Conservation (phyloP, 2,888 invertebrate species). For the Teleiodes luculella region DNA sequence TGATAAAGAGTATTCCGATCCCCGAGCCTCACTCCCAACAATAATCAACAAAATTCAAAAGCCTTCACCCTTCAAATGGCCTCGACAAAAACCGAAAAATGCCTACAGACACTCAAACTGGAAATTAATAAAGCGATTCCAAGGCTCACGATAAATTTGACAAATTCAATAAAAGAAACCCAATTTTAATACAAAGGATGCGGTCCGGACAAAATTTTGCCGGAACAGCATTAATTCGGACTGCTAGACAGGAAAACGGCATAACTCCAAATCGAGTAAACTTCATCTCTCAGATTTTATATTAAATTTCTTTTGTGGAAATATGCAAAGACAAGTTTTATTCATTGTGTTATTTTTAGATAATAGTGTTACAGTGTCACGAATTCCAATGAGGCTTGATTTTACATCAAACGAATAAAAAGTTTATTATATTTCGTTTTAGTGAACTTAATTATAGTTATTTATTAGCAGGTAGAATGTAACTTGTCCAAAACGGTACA, state of each 20-base stretch:
- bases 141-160: conserved; percentile 36
- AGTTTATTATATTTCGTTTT: no score
- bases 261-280: conserved; percentile 5
- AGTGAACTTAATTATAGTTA: no score
- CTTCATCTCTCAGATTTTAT: neutral
- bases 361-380: no score
- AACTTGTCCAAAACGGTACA: no score
- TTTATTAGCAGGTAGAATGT: no score
- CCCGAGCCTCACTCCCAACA: neutral
- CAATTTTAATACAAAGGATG: conserved; percentile 47
- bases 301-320: neutral
- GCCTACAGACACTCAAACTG: conserved; percentile 7
- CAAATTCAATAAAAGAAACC: conserved; percentile 53
- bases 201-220: conserved; percentile 27
- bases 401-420: no score
- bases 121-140: conserved; percentile 42
- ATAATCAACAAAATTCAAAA: neutral
- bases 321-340: no score
- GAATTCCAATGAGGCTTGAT: no score
- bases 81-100: conserved; percentile 17
- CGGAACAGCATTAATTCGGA: conserved; percentile 39
- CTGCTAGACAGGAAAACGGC: conserved; percentile 1
- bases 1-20: neutral
- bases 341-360: neutral
- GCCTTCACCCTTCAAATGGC: conserved; percentile 8